Evolutionary conservation across 1,140 invertebrate species (phyloP).

Genomic region (Brachionus plicatilis): DNA sequence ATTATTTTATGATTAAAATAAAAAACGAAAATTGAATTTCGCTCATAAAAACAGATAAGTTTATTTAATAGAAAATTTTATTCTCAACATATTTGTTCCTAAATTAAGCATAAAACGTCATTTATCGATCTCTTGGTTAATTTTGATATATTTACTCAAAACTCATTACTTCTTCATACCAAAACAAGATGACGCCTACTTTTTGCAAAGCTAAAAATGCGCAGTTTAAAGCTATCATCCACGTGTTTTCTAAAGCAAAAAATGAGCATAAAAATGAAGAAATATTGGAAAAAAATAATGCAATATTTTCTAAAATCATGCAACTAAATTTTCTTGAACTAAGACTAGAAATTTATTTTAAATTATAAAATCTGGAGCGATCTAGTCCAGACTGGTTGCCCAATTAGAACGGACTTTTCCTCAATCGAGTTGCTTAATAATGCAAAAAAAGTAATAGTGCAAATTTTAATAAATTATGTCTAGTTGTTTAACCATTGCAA

Average conservation of each 20-base stretch:
- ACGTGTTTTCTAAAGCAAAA: neutral
- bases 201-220: neutral
- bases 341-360: neutral
- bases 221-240: neutral
- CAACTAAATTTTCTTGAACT: neutral
- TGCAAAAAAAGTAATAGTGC: neutral
- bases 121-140: neutral
- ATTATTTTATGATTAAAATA: neutral
- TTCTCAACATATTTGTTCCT: neutral
- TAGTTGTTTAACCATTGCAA: neutral
- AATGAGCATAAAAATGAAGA: neutral
- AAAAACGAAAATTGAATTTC: neutral
- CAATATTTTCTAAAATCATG: neutral
- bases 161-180: neutral
- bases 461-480: neutral
- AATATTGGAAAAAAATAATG: neutral
- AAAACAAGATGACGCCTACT: neutral
- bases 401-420: neutral
- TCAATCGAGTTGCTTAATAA: neutral
- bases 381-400: neutral
- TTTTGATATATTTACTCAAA: neutral
- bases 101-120: neutral
- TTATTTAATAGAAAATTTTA: neutral
- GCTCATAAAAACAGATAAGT: neutral
- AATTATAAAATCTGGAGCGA: neutral